Evolutionary conservation across 2,797 vertebrate genomes (phyloP).

Genomic region (Sciaenops ocellatus): DNA sequence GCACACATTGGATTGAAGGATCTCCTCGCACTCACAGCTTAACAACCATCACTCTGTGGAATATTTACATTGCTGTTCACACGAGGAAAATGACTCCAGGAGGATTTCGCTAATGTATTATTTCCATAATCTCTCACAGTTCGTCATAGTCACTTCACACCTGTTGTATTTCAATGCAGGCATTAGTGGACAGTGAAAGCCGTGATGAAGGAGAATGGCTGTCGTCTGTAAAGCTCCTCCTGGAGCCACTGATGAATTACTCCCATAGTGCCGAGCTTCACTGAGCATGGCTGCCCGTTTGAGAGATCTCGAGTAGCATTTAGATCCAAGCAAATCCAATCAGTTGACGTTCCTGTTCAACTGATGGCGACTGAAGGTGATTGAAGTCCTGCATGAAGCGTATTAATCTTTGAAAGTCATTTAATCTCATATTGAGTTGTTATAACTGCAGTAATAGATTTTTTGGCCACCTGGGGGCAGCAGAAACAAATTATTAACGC

Average conservation of each 20-base stretch:
- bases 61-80: constrained; percentile 54
- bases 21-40: constrained; percentile 19
- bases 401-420: neutral
- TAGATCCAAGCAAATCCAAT: constrained; percentile 39
- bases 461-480: neutral
- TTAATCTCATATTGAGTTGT: neutral
- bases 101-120: constrained; percentile 61
- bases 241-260: constrained; percentile 33
- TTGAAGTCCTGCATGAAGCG: constrained; percentile 2
- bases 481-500: neutral
- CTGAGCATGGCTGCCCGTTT: constrained; percentile 14
- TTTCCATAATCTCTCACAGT: constrained; percentile 54
- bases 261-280: neutral
- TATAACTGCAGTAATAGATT: constrained; percentile 2
- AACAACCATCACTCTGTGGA: constrained; percentile 31
- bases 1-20: constrained; percentile 34
- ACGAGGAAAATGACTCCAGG: constrained; percentile 37
- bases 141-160: constrained; percentile 54
- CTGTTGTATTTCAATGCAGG: constrained; percentile 58
- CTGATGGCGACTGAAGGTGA: constrained; percentile 9
- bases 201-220: constrained; percentile 15
- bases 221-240: constrained; percentile 16
- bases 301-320: constrained; percentile 8
- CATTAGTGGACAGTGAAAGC: constrained; percentile 27
- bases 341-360: neutral